Evolutionary conservation across 2,888 invertebrate genomes (phyloP).

Genomic region (Aelia acuminata): DNA sequence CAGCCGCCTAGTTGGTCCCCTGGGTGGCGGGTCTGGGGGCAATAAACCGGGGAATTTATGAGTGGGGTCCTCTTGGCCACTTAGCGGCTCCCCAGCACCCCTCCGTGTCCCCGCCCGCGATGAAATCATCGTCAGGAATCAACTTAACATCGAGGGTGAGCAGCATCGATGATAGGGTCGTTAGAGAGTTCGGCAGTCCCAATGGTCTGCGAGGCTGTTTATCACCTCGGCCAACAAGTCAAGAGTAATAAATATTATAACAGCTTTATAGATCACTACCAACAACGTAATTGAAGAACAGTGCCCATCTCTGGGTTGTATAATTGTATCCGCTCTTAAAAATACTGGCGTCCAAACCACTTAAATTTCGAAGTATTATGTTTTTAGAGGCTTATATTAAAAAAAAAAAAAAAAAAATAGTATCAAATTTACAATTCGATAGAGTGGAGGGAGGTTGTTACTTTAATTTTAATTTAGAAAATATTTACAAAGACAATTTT

Average conservation of each 20-base stretch:
- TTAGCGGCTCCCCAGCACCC: background rate
- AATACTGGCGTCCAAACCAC: too few species aligned
- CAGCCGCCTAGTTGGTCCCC: background rate
- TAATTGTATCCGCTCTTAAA: too few species aligned
- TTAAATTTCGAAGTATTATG: too few species aligned
- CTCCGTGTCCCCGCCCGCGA: background rate
- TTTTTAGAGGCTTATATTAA: too few species aligned
- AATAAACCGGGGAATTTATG: slow-evolving; percentile 19
- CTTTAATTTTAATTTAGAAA: too few species aligned
- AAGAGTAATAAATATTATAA: background rate
- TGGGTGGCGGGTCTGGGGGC: background rate
- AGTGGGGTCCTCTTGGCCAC: background rate
- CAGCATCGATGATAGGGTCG: background rate
- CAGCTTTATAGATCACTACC: too few species aligned
- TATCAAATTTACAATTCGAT: too few species aligned
- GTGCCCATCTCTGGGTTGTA: too few species aligned
- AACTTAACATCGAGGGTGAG: background rate
- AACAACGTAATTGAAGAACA: too few species aligned
- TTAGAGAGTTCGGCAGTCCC: background rate
- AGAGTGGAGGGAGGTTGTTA: too few species aligned
- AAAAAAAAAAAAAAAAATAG: too few species aligned
- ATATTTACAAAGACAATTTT: too few species aligned
- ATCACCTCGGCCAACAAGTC: background rate
- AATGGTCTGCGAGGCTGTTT: background rate
- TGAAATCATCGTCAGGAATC: slow-evolving; percentile 1